Conservation (phyloP, 2,888 invertebrate species). For the Odontocolon sp. region DNA sequence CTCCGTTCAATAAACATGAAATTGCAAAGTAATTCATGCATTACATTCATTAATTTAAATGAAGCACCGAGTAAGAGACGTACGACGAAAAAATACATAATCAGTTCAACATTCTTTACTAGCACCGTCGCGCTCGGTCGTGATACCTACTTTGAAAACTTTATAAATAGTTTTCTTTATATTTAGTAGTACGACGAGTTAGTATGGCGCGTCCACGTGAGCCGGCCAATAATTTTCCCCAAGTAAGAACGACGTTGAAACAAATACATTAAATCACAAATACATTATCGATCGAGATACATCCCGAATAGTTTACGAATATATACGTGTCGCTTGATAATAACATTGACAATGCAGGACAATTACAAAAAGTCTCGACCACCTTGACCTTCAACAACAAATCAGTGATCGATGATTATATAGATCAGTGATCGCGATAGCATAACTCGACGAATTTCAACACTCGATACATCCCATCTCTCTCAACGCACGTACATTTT, state of each 20-base stretch:
- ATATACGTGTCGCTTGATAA: neutral
- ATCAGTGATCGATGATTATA: neutral
- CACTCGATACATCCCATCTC: neutral
- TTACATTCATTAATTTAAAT: too few relatives aligned
- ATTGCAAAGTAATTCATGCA: too few relatives aligned
- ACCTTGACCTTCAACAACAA: conserved; percentile 37
- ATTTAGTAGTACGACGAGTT: conserved; percentile 62
- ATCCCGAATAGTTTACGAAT: neutral
- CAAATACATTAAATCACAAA: neutral
- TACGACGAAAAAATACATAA: too few relatives aligned
- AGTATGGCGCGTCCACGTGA: conserved; percentile 23
- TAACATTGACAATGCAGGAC: conserved; percentile 7
- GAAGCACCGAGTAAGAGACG: too few relatives aligned
- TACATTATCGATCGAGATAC: conserved; percentile 9
- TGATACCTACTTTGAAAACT: conserved; percentile 48
- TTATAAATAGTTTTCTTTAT: conserved; percentile 70
- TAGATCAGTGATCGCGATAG: neutral
- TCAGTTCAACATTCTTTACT: neutral
- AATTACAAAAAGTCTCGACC: conserved; percentile 24
- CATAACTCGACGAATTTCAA: too few relatives aligned
- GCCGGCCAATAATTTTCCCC: conserved; percentile 19
- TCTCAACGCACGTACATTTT: neutral
- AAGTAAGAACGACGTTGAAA: neutral
- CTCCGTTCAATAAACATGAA: too few relatives aligned
- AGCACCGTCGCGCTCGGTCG: neutral